Percentiles rank a stretch among this genome's conserved stretches.
Conservation (phyloP, 2,113 vertebrate genomes). For the Crypturellus undulatus region DNA sequence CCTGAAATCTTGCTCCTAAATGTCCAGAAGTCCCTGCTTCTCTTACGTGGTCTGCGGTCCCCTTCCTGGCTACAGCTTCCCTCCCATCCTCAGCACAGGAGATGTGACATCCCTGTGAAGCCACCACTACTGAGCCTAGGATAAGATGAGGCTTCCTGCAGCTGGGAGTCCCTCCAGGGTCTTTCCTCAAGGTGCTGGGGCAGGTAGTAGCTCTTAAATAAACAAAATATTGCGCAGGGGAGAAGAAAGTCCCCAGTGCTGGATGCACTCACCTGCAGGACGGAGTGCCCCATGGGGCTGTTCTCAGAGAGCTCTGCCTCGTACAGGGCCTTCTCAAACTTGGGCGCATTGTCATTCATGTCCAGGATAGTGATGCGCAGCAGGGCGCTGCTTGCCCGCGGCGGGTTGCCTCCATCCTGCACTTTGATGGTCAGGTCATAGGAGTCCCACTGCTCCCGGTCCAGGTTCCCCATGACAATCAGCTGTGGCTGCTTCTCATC, state of each 20-base stretch:
- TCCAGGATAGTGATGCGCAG: conserved; percentile 93
- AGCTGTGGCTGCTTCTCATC: conserved; percentile 94
- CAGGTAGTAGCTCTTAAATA: fast-evolving
- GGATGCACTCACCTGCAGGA: conserved; percentile 88
- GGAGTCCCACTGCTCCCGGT: conserved; percentile 93
- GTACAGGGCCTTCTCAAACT: conserved; percentile 90
- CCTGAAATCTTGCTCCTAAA: fast-evolving
- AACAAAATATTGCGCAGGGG: fast-evolving
- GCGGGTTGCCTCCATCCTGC: conserved; percentile 90
- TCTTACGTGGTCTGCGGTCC: fast-evolving
- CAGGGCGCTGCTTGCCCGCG: conserved; percentile 90
- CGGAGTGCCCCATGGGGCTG: conserved; percentile 91
- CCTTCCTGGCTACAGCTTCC: fast-evolving
- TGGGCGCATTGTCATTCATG: conserved; percentile 94
- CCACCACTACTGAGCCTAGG: fast-evolving
- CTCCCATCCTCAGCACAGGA: not conserved
- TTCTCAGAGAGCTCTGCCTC: conserved; percentile 93
- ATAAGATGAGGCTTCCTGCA: not conserved
- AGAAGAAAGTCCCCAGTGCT: fast-evolving
- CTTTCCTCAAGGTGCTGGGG: not conserved
- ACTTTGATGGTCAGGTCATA: conserved; percentile 96
- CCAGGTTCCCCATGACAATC: conserved; percentile 93
- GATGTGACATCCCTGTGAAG: not conserved
- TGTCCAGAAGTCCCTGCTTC: not conserved
- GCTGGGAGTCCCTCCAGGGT: not conserved